Evolutionary conservation across 2,888 invertebrate species (phyloP).

Genomic region (Linnaemya vulpina): DNA sequence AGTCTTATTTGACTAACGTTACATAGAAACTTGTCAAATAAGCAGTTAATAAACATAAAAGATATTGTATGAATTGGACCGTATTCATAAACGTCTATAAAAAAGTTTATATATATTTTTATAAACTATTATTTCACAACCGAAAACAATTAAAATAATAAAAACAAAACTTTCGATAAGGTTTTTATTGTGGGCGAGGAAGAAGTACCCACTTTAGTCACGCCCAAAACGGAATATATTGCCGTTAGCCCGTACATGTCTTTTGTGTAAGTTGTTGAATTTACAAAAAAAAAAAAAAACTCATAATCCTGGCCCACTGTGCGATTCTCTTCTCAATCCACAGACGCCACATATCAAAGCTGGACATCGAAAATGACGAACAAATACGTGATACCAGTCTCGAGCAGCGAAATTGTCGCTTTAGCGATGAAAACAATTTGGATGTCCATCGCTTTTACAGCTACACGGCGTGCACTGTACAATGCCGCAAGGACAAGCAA

Average conservation of each 20-base stretch:
- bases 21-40: no score
- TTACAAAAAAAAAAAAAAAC: neutral
- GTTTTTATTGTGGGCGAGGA: conserved; percentile 86
- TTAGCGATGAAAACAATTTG: conserved; percentile 86
- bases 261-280: conserved; percentile 76
- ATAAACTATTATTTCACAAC: no score
- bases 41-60: no score
- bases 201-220: conserved; percentile 88
- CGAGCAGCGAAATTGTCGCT: conserved; percentile 88
- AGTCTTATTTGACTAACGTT: no score
- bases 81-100: no score
- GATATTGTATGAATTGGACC: no score
- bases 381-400: conserved; percentile 86
- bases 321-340: no score
- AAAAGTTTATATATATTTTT: no score
- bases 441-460: conserved; percentile 88
- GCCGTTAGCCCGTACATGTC: conserved; percentile 85
- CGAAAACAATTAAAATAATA: no score
- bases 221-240: conserved; percentile 86
- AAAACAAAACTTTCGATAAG: conserved; percentile 42
- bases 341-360: conserved; percentile 85
- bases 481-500: conserved; percentile 87
- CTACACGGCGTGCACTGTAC: conserved; percentile 88
- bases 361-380: conserved; percentile 88
- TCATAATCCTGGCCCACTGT: neutral